A percentile compares a stretch with the other conserved stretches of the same genome.
These are phyloP conservation scores for Sminthurinus aureus DNA, from an alignment of 2,888 invertebrate species.

Conservation along the genomic window DNA sequence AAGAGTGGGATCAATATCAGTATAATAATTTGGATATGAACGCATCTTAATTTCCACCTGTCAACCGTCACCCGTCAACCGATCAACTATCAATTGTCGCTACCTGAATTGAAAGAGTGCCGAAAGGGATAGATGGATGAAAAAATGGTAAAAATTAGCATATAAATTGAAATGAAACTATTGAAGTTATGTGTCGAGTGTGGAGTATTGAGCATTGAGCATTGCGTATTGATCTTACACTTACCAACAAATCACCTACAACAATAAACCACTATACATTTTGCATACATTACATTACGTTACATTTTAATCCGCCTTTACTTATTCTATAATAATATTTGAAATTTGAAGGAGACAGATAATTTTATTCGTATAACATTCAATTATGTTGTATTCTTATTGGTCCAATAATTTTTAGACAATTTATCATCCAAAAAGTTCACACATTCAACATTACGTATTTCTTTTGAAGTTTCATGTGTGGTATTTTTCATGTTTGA, in stretches of 20 bases:
- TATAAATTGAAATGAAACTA: conserved; percentile 20
- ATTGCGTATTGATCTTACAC: no score
- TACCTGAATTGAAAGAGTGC: conserved; percentile 17
- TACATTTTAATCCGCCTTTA: no score
- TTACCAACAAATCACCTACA: background rate
- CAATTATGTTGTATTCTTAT: background rate
- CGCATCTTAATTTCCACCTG: conserved; percentile 17
- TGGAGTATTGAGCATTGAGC: background rate
- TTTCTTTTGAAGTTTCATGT: no score
- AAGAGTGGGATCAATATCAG: background rate
- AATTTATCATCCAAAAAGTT: no score
- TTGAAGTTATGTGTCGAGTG: background rate
- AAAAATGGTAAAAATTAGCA: conserved; percentile 7
- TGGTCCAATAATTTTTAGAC: background rate
- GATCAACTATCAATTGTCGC: background rate
- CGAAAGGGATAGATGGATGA: background rate
- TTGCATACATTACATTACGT: no score
- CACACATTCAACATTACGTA: no score
- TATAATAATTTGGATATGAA: background rate
- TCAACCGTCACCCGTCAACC: background rate
- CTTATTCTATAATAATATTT: no score
- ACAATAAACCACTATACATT: background rate
- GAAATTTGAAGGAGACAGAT: no score
- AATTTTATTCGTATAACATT: no score
- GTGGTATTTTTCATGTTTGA: background rate